Conservation (phyloP, 1,140 invertebrate species). For the Aricia agestis region DNA sequence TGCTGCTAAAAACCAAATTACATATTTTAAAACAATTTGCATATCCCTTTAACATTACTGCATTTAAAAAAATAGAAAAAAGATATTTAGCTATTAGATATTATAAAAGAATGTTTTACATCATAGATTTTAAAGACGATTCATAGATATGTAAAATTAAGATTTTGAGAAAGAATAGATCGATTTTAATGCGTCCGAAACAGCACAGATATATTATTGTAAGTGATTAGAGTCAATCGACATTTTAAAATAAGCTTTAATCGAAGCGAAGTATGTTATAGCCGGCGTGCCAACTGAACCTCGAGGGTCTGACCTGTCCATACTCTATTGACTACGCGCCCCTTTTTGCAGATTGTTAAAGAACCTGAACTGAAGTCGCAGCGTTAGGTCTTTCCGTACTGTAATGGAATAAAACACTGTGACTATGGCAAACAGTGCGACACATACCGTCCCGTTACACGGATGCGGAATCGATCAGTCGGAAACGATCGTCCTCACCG, state of each 20-base stretch:
- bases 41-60: neutral
- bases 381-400: constrained; percentile 95
- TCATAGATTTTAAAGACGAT: neutral
- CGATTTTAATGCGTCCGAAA: constrained; percentile 41
- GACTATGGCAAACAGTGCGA: constrained; percentile 42
- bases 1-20: constrained; percentile 75
- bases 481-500: constrained; percentile 21
- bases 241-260: constrained; percentile 60
- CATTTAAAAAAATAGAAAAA: neutral
- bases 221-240: constrained; percentile 58
- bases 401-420: constrained; percentile 77
- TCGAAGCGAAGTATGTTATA: constrained; percentile 72
- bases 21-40: constrained; percentile 33
- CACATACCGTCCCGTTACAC: constrained; percentile 21
- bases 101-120: neutral
- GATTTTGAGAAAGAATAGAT: neutral
- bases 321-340: constrained; percentile 86
- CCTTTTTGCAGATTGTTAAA: constrained; percentile 92
- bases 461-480: constrained; percentile 24
- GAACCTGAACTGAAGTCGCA: constrained; percentile 94
- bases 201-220: constrained; percentile 45
- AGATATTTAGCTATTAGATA: neutral
- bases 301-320: constrained; percentile 86
- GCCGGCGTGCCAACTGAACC: constrained; percentile 66
- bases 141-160: neutral